phyloP scores from a whole-genome alignment of 2,797 vertebrate genomes.

The Myotis myotis region DNA sequence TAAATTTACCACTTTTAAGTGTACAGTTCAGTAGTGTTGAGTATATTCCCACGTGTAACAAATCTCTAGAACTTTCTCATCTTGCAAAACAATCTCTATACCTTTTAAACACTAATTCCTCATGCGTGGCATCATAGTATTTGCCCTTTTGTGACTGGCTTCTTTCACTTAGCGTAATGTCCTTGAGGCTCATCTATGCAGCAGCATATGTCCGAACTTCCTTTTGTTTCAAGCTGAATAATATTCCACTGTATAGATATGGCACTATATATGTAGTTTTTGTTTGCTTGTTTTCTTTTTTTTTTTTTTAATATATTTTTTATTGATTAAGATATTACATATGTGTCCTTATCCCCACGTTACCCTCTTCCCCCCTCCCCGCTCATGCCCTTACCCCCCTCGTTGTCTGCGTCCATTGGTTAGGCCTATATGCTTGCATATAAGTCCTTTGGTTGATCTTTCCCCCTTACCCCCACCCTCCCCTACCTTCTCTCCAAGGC shows the following conservation, averaged over 20 bases:
- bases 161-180: not conserved
- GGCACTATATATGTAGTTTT: no score
- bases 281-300: not conserved
- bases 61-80: not conserved
- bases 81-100: not conserved
- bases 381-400: no score
- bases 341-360: no score
- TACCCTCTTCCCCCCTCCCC: no score
- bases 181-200: not conserved
- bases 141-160: not conserved
- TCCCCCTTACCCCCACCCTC: no score
- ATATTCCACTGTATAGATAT: not conserved
- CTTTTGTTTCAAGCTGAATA: not conserved
- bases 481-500: no score
- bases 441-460: no score
- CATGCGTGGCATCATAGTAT: not conserved
- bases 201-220: not conserved
- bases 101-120: not conserved
- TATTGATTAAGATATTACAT: no score
- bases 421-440: no score
- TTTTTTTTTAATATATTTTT: no score
- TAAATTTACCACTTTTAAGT: not conserved
- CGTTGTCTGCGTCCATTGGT: no score
- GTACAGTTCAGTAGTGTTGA: not conserved
- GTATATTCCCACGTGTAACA: not conserved